Evolutionary conservation across 2,888 invertebrate species (phyloP).

Genomic region (Pristionchus maxplancki): DNA sequence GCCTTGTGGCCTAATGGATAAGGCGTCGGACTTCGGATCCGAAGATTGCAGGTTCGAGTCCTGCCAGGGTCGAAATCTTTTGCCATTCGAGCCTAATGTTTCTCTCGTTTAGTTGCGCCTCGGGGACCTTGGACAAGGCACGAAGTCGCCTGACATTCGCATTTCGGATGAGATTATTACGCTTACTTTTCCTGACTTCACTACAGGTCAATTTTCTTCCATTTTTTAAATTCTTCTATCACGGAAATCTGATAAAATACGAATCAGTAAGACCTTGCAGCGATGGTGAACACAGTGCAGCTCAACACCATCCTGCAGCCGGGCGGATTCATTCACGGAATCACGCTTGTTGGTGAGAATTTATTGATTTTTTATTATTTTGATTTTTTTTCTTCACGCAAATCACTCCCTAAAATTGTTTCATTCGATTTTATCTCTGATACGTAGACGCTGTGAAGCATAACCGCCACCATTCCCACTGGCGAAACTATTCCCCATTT

Average conservation of each 20-base stretch:
- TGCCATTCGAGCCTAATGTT: too few relatives aligned
- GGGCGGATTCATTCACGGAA: conserved; percentile 44
- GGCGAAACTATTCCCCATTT: too few relatives aligned
- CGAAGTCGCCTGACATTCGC: conserved; percentile 42
- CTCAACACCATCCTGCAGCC: not conserved
- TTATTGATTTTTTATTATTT: not conserved
- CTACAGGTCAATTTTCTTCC: conserved; percentile 11
- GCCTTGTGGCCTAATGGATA: conserved; percentile 76
- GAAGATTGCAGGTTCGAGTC: conserved; percentile 68
- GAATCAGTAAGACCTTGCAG: not conserved
- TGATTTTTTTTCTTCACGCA: too few relatives aligned
- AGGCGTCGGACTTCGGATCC: conserved; percentile 77
- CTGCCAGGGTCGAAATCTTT: conserved; percentile 58
- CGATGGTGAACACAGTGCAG: conserved; percentile 30
- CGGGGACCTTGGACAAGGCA: not conserved
- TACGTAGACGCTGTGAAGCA: not conserved
- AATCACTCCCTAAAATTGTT: not conserved
- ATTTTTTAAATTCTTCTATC: not conserved
- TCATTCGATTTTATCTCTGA: not conserved
- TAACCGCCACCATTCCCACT: not conserved
- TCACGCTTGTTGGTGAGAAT: conserved; percentile 47
- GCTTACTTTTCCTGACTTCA: conserved; percentile 43
- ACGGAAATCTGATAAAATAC: not conserved
- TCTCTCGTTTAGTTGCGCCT: not conserved
- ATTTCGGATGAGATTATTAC: conserved; percentile 50